Percentiles rank a stretch among this genome's conserved stretches.
Evolutionary conservation across 1,140 invertebrate genomes (phyloP).

Genomic region (Melitaea cinxia): DNA sequence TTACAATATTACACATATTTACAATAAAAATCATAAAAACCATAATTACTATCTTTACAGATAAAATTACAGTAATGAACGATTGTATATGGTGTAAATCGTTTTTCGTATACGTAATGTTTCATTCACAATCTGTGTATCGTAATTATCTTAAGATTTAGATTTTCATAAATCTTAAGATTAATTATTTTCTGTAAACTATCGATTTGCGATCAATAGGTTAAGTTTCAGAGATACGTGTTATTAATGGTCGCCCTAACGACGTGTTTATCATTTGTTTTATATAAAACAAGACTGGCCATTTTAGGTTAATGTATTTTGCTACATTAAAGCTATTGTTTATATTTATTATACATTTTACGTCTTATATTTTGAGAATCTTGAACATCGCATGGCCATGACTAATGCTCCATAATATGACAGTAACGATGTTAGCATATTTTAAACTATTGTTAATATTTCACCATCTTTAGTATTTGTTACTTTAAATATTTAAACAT

Average conservation of each 20-base stretch:
- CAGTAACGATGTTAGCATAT: constrained; percentile 25
- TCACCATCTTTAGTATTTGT: background rate
- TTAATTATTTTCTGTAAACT: constrained; percentile 60
- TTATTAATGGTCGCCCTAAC: constrained; percentile 21
- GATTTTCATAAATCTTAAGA: constrained; percentile 65
- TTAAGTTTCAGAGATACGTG: constrained; percentile 41
- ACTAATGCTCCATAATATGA: constrained; percentile 66
- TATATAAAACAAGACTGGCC: background rate
- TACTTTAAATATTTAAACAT: constrained; percentile 12
- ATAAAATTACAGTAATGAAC: too few species aligned
- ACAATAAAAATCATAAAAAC: too few species aligned
- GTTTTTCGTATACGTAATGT: background rate
- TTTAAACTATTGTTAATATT: constrained; percentile 11
- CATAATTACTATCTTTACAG: too few species aligned
- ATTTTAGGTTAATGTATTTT: too few species aligned
- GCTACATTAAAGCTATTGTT: too few species aligned
- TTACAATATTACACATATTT: too few species aligned
- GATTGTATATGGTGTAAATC: background rate
- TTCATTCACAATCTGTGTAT: background rate
- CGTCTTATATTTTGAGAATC: background rate
- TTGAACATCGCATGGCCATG: constrained; percentile 41
- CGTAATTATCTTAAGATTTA: constrained; percentile 23
- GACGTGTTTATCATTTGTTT: constrained; percentile 10
- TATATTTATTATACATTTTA: background rate
- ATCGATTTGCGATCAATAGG: constrained; percentile 68